These are phyloP conservation scores for Nestor notabilis DNA, from an alignment of 2,113 vertebrate species.

Conservation along the genomic window DNA sequence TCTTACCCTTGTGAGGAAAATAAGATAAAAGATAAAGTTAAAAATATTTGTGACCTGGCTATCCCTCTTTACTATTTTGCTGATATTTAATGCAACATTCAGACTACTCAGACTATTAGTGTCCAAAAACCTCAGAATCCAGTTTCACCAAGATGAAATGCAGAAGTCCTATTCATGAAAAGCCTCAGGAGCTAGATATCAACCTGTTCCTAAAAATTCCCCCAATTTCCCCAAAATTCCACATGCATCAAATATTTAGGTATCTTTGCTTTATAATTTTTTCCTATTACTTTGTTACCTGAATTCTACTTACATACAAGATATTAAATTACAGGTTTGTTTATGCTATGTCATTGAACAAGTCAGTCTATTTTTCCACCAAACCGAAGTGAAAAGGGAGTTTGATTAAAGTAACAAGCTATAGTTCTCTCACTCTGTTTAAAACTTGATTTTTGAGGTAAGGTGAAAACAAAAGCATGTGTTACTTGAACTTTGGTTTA, in stretches of 20 bases:
- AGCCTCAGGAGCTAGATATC: not conserved
- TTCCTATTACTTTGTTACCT: not conserved
- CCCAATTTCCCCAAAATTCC: not conserved
- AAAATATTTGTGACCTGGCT: not conserved
- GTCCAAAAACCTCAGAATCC: not conserved
- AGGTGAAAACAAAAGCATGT: not conserved
- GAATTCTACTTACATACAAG: not conserved
- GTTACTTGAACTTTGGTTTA: not conserved
- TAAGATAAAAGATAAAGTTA: not conserved
- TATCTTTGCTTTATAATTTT: not conserved
- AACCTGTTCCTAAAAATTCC: not conserved
- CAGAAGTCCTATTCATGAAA: not conserved
- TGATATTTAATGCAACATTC: not conserved
- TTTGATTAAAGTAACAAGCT: not conserved
- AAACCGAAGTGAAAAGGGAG: not conserved
- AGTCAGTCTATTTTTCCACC: not conserved
- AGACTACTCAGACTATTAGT: not conserved
- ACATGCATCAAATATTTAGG: not conserved
- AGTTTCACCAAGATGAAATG: not conserved
- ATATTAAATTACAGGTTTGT: not conserved
- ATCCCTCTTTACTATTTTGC: not conserved
- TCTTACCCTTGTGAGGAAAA: not conserved
- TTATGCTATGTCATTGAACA: not conserved
- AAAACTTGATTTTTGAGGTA: not conserved
- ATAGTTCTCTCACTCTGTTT: not conserved